Conservation (phyloP, 1,140 invertebrate genomes). For the Sitophilus oryzae region DNA sequence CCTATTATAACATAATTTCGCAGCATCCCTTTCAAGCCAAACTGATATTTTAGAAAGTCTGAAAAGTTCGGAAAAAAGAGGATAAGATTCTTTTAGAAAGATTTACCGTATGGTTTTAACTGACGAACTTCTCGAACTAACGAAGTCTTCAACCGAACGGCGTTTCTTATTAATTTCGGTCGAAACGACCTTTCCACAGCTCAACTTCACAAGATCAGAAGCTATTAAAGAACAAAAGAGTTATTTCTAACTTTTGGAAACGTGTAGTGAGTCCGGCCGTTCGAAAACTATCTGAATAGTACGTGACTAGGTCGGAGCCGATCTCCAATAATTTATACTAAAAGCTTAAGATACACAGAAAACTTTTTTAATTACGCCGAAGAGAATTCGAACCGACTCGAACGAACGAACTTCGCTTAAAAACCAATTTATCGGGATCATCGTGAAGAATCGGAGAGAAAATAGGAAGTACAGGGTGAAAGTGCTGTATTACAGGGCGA, state of each 20-base stretch:
- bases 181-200: not conserved
- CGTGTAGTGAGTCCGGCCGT: not conserved
- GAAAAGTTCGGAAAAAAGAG: too few species aligned
- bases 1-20: too few species aligned
- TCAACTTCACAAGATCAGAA: not conserved
- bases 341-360: not conserved
- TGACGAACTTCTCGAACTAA: too few species aligned
- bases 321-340: not conserved
- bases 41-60: too few species aligned
- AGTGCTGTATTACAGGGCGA: too few species aligned
- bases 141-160: not conserved
- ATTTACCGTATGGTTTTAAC: too few species aligned
- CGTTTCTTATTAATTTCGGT: not conserved
- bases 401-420: not conserved
- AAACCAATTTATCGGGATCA: not conserved
- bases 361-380: not conserved
- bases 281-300: not conserved
- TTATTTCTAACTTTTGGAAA: not conserved
- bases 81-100: too few species aligned
- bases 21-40: too few species aligned
- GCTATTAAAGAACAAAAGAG: not conserved
- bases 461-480: not conserved
- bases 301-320: not conserved
- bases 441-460: not conserved
- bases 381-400: too few species aligned